A percentile compares a stretch with the other conserved stretches of the same genome.
phyloP scores from a whole-genome alignment of 2,888 invertebrate genomes.

The Diarsia dahlii region DNA sequence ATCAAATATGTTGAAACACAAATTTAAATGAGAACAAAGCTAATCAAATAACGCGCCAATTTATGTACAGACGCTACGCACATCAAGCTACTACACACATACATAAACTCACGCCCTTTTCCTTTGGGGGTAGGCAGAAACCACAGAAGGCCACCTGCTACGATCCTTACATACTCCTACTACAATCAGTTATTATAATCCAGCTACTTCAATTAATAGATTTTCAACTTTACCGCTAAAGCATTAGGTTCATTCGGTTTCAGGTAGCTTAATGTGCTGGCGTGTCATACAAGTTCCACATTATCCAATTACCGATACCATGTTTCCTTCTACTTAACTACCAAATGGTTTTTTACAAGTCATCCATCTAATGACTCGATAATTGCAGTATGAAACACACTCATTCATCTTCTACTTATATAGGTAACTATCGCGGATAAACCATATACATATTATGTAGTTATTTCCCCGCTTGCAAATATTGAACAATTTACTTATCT shows the following conservation, averaged over 20 bases:
- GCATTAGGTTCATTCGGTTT: too few species aligned
- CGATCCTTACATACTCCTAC: too few species aligned
- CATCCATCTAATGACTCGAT: not conserved
- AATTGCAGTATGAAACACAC: not conserved
- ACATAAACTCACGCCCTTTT: too few species aligned
- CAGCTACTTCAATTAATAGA: too few species aligned
- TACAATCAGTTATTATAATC: too few species aligned
- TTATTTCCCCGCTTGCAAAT: conserved; percentile 7
- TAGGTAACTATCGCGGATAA: not conserved
- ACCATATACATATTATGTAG: not conserved
- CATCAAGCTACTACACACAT: too few species aligned
- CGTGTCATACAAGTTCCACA: not conserved
- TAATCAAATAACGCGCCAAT: not conserved
- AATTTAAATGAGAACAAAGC: not conserved
- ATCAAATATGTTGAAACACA: not conserved
- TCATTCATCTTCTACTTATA: conserved; percentile 7
- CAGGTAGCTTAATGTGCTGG: too few species aligned
- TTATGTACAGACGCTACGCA: too few species aligned
- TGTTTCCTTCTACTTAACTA: conserved; percentile 13
- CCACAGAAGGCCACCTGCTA: too few species aligned
- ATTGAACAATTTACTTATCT: not conserved
- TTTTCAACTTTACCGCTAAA: too few species aligned
- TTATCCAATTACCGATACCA: not conserved
- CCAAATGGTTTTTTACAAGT: conserved; percentile 6
- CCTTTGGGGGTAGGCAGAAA: too few species aligned